A percentile compares a stretch with the other conserved stretches of the same genome.
These are phyloP conservation scores for Microplitis manilae DNA, from an alignment of 2,888 invertebrate genomes.

Conservation along the genomic window DNA sequence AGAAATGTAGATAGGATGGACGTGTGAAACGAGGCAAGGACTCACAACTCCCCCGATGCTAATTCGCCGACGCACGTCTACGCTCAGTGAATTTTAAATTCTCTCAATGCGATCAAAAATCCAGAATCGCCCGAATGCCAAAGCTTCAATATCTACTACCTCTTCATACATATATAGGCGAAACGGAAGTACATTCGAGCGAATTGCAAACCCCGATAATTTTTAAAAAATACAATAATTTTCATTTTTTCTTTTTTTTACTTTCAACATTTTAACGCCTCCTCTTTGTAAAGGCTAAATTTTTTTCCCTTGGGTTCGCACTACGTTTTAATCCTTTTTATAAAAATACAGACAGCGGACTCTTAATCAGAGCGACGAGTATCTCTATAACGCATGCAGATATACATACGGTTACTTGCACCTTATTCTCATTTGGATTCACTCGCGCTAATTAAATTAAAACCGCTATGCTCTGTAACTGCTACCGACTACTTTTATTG, in stretches of 20 bases:
- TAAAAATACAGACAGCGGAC: neutral
- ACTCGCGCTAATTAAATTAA: slow-evolving; percentile 43
- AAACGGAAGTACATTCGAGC: neutral
- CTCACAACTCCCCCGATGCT: slow-evolving; percentile 28
- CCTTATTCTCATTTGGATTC: slow-evolving; percentile 13
- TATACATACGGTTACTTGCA: slow-evolving; percentile 19
- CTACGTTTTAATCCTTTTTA: neutral
- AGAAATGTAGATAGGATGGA: slow-evolving; percentile 1
- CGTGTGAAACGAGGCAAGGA: slow-evolving; percentile 10
- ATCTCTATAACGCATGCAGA: slow-evolving; percentile 25
- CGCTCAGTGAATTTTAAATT: slow-evolving; percentile 40
- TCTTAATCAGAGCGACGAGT: slow-evolving; percentile 38
- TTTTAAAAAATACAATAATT: slow-evolving; percentile 3
- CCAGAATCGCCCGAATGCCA: slow-evolving; percentile 12
- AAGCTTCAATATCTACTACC: neutral
- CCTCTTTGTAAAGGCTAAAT: too few species aligned
- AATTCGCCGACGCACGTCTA: slow-evolving; percentile 20
- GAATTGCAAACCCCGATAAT: slow-evolving; percentile 22
- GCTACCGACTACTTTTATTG: slow-evolving; percentile 15
- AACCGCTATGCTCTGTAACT: slow-evolving; percentile 33
- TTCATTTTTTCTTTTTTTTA: neutral
- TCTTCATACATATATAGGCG: slow-evolving; percentile 3
- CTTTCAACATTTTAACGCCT: too few species aligned
- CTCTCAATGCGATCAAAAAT: slow-evolving; percentile 30
- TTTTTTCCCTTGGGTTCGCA: neutral